phyloP scores from a whole-genome alignment of 2,797 vertebrate species.

The Ceyx erithaca region DNA sequence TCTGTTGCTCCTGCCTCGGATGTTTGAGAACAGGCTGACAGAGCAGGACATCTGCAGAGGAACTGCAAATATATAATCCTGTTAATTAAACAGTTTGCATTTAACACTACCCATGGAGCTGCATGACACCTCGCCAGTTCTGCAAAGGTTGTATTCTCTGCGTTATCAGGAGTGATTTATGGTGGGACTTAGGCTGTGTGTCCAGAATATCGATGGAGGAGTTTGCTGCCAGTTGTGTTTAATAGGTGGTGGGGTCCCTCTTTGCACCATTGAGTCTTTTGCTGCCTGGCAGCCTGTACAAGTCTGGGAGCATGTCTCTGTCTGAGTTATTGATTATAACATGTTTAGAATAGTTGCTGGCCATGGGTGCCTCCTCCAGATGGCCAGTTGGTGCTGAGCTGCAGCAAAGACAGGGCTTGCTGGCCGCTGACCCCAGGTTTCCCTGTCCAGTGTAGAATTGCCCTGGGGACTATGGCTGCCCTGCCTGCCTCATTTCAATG shows the following conservation, averaged over 20 bases:
- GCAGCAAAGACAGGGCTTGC: accelerated
- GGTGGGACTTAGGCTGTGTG: not conserved
- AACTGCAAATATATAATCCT: not conserved
- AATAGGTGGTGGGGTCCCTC: not conserved
- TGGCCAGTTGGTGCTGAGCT: accelerated
- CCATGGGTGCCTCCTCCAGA: not conserved
- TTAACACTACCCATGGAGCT: not conserved
- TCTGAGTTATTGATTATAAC: not conserved
- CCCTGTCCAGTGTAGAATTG: not conserved
- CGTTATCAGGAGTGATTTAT: slow-evolving; percentile 21
- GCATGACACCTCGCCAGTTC: not conserved
- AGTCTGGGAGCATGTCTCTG: not conserved
- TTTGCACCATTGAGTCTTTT: not conserved
- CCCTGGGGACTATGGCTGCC: not conserved
- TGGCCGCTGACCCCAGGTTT: accelerated
- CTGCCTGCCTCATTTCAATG: accelerated
- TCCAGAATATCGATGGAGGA: slow-evolving; percentile 53
- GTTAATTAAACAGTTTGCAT: slow-evolving; percentile 29
- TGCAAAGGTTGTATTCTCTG: not conserved
- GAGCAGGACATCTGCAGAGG: not conserved
- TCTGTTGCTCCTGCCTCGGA: not conserved
- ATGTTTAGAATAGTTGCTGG: accelerated
- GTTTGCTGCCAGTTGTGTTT: slow-evolving; percentile 50
- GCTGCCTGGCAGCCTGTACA: not conserved
- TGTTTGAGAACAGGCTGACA: slow-evolving; percentile 1